Evolutionary conservation across 2,888 invertebrate genomes (phyloP), one percentile per base, ranked within the genome.

Genomic region (Julus scandinavius): DNA sequence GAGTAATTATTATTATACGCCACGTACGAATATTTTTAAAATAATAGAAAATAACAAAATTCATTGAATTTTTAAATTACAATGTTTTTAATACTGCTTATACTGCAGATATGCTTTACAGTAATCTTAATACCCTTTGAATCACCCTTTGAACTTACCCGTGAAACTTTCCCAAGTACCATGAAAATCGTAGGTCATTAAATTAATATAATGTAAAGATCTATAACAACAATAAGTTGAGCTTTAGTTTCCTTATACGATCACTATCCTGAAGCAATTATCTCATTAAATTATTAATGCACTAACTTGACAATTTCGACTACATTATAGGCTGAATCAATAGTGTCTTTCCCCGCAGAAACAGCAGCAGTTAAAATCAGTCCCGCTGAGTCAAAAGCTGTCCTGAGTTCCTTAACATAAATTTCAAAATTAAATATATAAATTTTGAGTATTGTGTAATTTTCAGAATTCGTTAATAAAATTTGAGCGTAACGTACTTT

Each of bases 321-420:
- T 49, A 95, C 93, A 91, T 95, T 93, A 90, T 95, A 96, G 0
- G 95, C 95, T 38, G 92, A 90, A 0, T 93, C 92, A 0, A 92
- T 92, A 9, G 92, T 91, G 17, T 90, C 89, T 15, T 91, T 91
- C 0, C 94, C 93, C 0, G 95, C 93, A 0, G 94, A 93, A 0
- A 95, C 95, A 4, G 95, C 95, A 5, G 94, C 94, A 0, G 94
- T 93, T 38, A 95, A 90, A 20, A 94, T 89, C 5, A 93, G 92
- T 0, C 94, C 94, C 87, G 94, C 90, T n/a, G 93, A 91, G 85
- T 93, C 92, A 90, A 95, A 95, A 40, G 92, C 94, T 58, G 91
- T 92, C 90, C 93, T 93, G 80, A 95, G 90, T 91, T 95, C 95
- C 90, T 93, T 45, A 86, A 45, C 45, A 45, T 2, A 45, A 45